Percentiles rank a stretch among this genome's conserved stretches.
Evolutionary conservation across 2,888 invertebrate genomes (phyloP).

Genomic region (Steinernema hermaphroditum): DNA sequence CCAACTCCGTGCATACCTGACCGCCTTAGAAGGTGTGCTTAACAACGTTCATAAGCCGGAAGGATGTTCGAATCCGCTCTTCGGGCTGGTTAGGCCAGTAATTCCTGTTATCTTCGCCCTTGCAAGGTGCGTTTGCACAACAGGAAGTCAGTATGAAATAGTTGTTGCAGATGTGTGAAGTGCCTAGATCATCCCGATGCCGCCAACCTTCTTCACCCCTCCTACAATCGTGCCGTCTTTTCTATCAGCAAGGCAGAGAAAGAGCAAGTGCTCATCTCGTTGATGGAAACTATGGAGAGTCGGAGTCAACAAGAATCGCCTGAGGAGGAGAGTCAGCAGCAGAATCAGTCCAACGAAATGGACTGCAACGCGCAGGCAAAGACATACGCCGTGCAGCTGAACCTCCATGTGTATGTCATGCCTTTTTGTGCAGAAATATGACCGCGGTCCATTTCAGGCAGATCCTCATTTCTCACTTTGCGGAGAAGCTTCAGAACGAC

Average conservation of each 20-base stretch:
- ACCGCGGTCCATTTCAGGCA: background rate
- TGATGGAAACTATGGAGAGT: constrained; percentile 1
- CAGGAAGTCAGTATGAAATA: too few relatives aligned
- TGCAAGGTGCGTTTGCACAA: background rate
- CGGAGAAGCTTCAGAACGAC: constrained; percentile 7
- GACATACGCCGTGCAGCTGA: background rate
- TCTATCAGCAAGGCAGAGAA: background rate
- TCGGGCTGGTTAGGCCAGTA: background rate
- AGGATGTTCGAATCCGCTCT: background rate
- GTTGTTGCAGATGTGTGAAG: background rate
- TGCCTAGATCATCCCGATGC: background rate
- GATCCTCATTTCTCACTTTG: background rate
- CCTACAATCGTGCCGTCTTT: background rate
- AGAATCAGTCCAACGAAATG: background rate
- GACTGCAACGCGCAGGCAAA: background rate
- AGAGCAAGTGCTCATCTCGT: background rate
- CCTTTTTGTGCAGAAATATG: background rate
- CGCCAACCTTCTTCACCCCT: background rate
- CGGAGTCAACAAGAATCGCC: background rate
- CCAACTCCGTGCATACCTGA: background rate
- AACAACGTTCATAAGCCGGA: background rate
- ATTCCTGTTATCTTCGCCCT: constrained; percentile 16
- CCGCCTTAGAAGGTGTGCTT: background rate
- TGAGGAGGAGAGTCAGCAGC: constrained; percentile 4
- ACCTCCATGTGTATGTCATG: background rate